Base-by-base conservation (phyloP, 2,888 invertebrate genomes). In the Ophion slaviceki region DNA sequence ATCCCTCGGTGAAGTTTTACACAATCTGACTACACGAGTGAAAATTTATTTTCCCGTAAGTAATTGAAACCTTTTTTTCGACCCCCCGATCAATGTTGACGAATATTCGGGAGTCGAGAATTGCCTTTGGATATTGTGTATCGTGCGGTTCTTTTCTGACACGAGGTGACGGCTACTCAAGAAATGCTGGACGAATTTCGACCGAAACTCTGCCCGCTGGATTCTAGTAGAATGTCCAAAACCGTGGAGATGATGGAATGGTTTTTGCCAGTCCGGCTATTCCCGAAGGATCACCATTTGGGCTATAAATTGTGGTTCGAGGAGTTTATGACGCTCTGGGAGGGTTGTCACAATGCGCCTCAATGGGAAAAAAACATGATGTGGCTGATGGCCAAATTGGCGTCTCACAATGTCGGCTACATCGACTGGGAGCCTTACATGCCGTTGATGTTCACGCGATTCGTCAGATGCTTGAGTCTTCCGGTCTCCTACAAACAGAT, bases 371-470 rank as follows among this genome's bases (percentile, higher is more conserved):
- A 94, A 89, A 95, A 96, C 86, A 94, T 97, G 90, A 95, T 98
- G 94, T 95, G 95, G 91, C 94, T 98, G 68, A 96, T 98, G 93
- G 95, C 97, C 0, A 95, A 96, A 68, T 94, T 98, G 68, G 97
- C 97, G 0, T 95, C 95, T 89, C 95, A 95, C 89, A 97, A 97
- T 93, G 96, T 97, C 77, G 98, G 98, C 0, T 96, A 96, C 77
- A 96, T 99, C 66, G 96, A 99, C 93, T 99, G 98, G 98, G 96
- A 96, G 86, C 97, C 97, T 0, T 95, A 98, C 91, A 95, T 98
- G 76, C 96, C 98, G 0, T 94, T 96, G 80, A 96, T 97, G 96
- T 97, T 97, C 91, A 96, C 96, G 14, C 95, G 96, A 92, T 97
- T 96, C 92, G 94, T 97, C 86, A 95, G 97, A 87, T 96, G 96